Percentiles rank a stretch among this genome's conserved stretches.
Conservation (phyloP, 2,797 vertebrate species). For the Mustela erminea region DNA sequence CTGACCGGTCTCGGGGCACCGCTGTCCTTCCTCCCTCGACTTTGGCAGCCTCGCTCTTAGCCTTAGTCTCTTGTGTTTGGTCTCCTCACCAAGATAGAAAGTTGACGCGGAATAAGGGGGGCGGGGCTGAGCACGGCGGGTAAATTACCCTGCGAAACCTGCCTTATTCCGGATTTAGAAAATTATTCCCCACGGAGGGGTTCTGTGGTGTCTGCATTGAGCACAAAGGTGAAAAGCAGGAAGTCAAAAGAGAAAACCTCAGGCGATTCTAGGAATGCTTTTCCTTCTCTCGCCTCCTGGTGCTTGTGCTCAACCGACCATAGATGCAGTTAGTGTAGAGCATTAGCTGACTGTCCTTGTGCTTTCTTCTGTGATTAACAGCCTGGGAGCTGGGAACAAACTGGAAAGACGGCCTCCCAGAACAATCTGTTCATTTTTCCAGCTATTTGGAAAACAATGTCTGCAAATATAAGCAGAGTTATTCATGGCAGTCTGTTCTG, state of each 20-base stretch:
- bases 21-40: background rate
- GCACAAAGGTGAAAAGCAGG: background rate
- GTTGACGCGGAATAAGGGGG: slow-evolving; percentile 37
- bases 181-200: background rate
- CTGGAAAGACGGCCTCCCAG: slow-evolving; percentile 70
- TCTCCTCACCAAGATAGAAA: background rate
- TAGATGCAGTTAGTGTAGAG: slow-evolving; percentile 31
- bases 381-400: slow-evolving; percentile 71
- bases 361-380: slow-evolving; percentile 71
- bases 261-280: background rate
- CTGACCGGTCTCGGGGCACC: background rate
- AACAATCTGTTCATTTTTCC: slow-evolving; percentile 82
- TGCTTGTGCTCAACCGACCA: slow-evolving; percentile 11
- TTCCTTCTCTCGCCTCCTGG: slow-evolving; percentile 7
- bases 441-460: slow-evolving; percentile 82
- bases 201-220: slow-evolving; percentile 19
- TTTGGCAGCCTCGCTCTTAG: background rate
- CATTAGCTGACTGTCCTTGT: slow-evolving; percentile 47
- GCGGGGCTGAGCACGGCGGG: slow-evolving; percentile 4
- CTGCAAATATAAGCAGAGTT: slow-evolving; percentile 83
- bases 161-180: background rate
- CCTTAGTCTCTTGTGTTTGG: background rate
- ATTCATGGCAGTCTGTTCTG: slow-evolving; percentile 81
- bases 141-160: background rate
- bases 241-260: background rate